Evolutionary conservation across 2,797 vertebrate genomes (phyloP).

Genomic region (Harpagifer antarcticus): DNA sequence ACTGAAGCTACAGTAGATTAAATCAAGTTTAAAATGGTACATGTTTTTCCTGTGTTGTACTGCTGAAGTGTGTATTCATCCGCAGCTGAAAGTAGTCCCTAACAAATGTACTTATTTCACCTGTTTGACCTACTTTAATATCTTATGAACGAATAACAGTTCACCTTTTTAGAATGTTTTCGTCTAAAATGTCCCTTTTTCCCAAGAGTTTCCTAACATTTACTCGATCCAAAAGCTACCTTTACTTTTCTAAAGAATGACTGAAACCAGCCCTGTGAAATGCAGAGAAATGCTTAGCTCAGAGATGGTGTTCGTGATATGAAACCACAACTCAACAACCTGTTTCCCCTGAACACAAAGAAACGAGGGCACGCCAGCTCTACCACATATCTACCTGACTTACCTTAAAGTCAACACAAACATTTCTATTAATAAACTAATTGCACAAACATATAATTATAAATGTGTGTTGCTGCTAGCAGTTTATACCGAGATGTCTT

Average conservation of each 20-base stretch:
- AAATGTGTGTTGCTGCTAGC: no score
- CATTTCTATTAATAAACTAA: background rate
- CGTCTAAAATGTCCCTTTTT: background rate
- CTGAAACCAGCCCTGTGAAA: background rate
- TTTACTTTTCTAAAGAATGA: background rate
- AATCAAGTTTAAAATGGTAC: no score
- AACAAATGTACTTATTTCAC: background rate
- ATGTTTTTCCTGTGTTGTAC: no score
- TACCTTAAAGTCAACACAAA: background rate
- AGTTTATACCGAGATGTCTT: no score
- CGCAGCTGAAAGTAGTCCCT: background rate
- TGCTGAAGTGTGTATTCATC: background rate
- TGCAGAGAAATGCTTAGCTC: background rate
- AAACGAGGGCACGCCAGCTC: background rate
- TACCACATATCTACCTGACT: background rate
- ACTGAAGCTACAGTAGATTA: background rate
- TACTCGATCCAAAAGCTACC: no score
- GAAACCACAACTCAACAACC: background rate
- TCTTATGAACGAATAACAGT: no score
- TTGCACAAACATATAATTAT: background rate
- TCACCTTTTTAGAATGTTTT: no score
- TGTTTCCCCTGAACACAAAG: fast-evolving
- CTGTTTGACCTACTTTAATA: no score
- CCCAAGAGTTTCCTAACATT: background rate
- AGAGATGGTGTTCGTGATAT: background rate